Conservation (phyloP, 2,797 vertebrate species). For the Myotis myotis region DNA sequence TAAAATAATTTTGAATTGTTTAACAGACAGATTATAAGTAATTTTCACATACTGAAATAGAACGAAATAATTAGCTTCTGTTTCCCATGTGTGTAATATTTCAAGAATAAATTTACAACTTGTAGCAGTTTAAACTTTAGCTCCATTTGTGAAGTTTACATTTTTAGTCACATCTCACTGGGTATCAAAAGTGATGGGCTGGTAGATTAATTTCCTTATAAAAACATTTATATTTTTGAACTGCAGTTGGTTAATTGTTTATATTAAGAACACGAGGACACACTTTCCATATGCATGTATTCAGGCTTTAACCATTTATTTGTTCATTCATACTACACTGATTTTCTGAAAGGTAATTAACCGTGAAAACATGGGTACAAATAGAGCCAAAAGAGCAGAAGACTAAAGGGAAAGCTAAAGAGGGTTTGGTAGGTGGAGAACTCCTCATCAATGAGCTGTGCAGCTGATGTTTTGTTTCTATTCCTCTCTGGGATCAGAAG, state of each 20-base stretch:
- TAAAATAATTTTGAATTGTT: slow-evolving; percentile 71
- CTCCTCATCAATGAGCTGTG: neutral
- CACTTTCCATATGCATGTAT: neutral
- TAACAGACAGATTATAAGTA: slow-evolving; percentile 69
- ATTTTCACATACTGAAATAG: slow-evolving; percentile 72
- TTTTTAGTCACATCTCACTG: slow-evolving; percentile 49
- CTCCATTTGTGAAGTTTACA: slow-evolving; percentile 43
- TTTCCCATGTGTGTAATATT: slow-evolving; percentile 66
- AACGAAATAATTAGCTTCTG: slow-evolving; percentile 72
- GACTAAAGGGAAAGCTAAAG: neutral
- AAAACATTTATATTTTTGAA: slow-evolving; percentile 48
- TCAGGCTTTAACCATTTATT: slow-evolving; percentile 35
- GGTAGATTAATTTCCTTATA: slow-evolving; percentile 37
- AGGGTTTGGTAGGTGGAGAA: neutral
- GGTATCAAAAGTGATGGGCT: slow-evolving; percentile 23
- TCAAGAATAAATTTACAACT: slow-evolving; percentile 64
- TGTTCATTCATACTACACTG: neutral
- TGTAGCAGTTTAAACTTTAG: slow-evolving; percentile 22
- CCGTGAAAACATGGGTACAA: neutral
- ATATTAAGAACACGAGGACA: neutral
- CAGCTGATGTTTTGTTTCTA: neutral
- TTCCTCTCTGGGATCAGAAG: neutral
- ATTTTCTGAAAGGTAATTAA: neutral
- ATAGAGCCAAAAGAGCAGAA: neutral
- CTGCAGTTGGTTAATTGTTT: slow-evolving; percentile 7